Base-by-base conservation (phyloP, 2,888 invertebrate genomes). In the Erpobdella octoculata region DNA sequence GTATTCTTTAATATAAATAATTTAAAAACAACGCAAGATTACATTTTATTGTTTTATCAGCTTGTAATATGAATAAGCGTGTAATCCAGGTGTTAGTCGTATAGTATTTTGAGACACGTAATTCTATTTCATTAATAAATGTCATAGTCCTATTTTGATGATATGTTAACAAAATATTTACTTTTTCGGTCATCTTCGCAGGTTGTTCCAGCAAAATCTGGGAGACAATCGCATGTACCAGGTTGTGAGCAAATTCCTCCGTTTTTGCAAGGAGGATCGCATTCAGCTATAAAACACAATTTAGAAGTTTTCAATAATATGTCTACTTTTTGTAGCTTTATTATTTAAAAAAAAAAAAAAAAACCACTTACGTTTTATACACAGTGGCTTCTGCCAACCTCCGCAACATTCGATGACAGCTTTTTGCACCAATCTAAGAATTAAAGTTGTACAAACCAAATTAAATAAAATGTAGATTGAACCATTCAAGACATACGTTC, bases 171-270 rank as follows among this genome's bases (percentile, higher is more conserved):
- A n/a, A n/a, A n/a, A n/a, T n/a, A 61, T 46, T n/a, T n/a, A 67
- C 67, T 67, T 41, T 67, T 67, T 46, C 33, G 38, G 15, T 67
- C 67, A 41, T 67, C 67, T 31, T 67, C 38, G n/a, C 67, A 67
- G 18, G 41, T 41, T 4, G 38, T 67, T 9, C 67, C 67, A 15
- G 67, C 41, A 41, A 67, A 67, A 31, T 67, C 67, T 8, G 67
- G 67, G 6, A 67, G 46, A 65, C 72, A 72, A 18, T 65, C 61
- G 38, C 72, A 72, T 18, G 41, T 46, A n/a, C 69, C 62, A 25
- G 72, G 70, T 65, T 72, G 70, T n/a, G 41, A 48, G 53, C 72
- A 72, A 18, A 70, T 48, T 35, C 72, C 72, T 18, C 70, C 70
- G 58, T 72, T 70, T 21, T 25, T 15, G 58, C 72, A 72, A 33